Evolutionary conservation across 2,888 invertebrate genomes (phyloP).

Genomic region (Tuberolachnus salignus): DNA sequence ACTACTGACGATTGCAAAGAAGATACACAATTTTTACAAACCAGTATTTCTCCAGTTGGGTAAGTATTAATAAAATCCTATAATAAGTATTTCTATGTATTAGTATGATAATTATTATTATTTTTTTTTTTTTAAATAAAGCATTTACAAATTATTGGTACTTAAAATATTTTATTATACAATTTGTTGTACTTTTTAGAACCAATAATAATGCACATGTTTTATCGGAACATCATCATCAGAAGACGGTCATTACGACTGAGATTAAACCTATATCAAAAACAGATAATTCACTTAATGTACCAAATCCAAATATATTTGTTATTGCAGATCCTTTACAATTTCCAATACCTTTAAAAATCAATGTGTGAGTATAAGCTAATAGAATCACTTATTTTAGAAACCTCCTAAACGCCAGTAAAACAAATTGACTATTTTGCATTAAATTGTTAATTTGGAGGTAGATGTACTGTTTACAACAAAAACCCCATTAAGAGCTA

Average conservation of each 20-base stretch:
- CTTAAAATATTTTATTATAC: not conserved
- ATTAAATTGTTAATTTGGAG: no score
- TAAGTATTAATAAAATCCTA: not conserved
- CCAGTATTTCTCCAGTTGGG: not conserved
- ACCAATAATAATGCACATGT: not conserved
- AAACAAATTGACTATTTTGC: no score
- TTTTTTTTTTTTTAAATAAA: not conserved
- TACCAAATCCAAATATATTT: slow-evolving; percentile 11
- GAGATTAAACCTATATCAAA: not conserved
- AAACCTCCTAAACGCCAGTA: no score
- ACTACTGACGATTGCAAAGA: not conserved
- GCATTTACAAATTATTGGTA: not conserved
- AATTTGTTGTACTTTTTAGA: slow-evolving; percentile 23
- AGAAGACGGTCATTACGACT: not conserved
- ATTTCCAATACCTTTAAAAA: slow-evolving; percentile 1
- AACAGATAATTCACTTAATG: not conserved
- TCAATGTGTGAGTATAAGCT: slow-evolving; percentile 2
- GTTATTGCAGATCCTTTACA: not conserved
- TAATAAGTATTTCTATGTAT: not conserved
- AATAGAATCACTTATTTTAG: no score
- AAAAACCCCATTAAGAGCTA: no score
- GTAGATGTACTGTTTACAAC: no score
- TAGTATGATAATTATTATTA: not conserved
- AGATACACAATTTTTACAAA: not conserved
- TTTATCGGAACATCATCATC: not conserved